phyloP scores from a whole-genome alignment of 1,140 invertebrate species.

The Patella vulgata region DNA sequence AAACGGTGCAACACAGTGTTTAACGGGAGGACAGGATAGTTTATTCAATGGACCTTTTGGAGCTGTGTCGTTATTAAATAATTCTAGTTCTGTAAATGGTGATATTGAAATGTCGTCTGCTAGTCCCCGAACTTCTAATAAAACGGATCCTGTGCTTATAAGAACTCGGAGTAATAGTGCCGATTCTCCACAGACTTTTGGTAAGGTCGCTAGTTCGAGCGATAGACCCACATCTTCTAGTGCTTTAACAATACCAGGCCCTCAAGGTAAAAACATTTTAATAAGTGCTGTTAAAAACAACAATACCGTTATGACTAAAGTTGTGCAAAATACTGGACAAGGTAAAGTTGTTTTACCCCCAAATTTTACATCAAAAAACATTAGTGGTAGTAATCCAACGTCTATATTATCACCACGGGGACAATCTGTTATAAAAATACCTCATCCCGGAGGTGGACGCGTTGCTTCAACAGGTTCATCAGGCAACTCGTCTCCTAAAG shows the following conservation, averaged over 20 bases:
- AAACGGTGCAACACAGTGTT: no score
- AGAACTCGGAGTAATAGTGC: slow-evolving; percentile 47
- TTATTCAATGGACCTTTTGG: neutral
- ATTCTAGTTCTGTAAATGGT: slow-evolving; percentile 35
- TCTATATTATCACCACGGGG: slow-evolving; percentile 54
- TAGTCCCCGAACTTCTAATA: slow-evolving; percentile 29
- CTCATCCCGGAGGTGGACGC: slow-evolving; percentile 25
- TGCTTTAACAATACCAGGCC: slow-evolving; percentile 11
- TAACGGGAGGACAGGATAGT: no score
- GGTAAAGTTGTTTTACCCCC: slow-evolving; percentile 33
- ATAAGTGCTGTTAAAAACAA: slow-evolving; percentile 57
- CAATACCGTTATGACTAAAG: slow-evolving; percentile 56
- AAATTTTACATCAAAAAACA: slow-evolving; percentile 30
- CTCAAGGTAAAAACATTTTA: slow-evolving; percentile 52
- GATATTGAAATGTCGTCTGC: slow-evolving; percentile 43
- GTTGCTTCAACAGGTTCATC: slow-evolving; percentile 15
- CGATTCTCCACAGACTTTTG: slow-evolving; percentile 32
- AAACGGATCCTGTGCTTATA: slow-evolving; percentile 24
- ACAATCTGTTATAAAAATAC: slow-evolving; percentile 40
- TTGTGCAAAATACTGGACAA: slow-evolving; percentile 42
- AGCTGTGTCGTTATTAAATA: slow-evolving; percentile 42
- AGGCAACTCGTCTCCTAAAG: slow-evolving; percentile 43
- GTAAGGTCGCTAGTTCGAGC: slow-evolving; percentile 25
- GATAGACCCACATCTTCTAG: neutral
- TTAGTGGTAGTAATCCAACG: slow-evolving; percentile 39